Evolutionary conservation across 37 sponge, comb jelly and placozoan genomes (phyloP).

Genomic region (Ianthella basta): DNA sequence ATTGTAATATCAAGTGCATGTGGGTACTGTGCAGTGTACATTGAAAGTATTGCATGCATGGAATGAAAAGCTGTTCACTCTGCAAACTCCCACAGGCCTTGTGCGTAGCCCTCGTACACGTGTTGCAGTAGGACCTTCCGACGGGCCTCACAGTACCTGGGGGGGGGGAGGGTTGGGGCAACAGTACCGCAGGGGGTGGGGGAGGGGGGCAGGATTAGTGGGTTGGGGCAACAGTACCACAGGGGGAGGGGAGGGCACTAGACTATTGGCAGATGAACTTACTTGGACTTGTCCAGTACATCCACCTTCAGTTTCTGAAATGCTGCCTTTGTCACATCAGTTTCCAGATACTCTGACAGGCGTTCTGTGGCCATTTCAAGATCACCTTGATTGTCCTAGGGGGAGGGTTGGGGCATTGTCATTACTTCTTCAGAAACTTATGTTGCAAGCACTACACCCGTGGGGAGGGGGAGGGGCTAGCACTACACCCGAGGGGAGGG

Average conservation of each 20-base stretch:
- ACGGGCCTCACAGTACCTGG: constrained; percentile 86
- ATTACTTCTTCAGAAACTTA: too few species aligned
- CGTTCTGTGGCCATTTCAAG: constrained; percentile 92
- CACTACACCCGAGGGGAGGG: not conserved
- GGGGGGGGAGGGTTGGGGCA: not conserved
- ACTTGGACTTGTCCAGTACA: constrained; percentile 90
- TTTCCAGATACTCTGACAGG: constrained; percentile 89
- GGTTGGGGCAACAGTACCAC: too few species aligned
- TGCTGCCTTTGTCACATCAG: constrained; percentile 64
- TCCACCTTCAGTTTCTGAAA: constrained; percentile 64
- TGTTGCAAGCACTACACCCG: too few species aligned
- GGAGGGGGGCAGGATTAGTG: not conserved
- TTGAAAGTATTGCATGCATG: not conserved
- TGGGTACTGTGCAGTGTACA: constrained; percentile 1
- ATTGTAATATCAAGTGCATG: not conserved
- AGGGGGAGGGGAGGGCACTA: not conserved
- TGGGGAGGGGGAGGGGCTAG: too few species aligned
- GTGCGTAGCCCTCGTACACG: constrained; percentile 92
- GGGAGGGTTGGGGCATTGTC: too few species aligned
- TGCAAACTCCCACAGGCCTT: constrained; percentile 86
- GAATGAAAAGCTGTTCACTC: constrained; percentile 11
- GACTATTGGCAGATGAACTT: constrained; percentile 10
- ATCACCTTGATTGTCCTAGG: constrained; percentile 87
- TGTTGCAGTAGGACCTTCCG: constrained; percentile 74
- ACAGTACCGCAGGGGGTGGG: too few species aligned